A percentile compares a stretch with the other conserved stretches of the same genome.
Evolutionary conservation across 2,113 vertebrate genomes (phyloP).

Genomic region (Steatornis caripensis): DNA sequence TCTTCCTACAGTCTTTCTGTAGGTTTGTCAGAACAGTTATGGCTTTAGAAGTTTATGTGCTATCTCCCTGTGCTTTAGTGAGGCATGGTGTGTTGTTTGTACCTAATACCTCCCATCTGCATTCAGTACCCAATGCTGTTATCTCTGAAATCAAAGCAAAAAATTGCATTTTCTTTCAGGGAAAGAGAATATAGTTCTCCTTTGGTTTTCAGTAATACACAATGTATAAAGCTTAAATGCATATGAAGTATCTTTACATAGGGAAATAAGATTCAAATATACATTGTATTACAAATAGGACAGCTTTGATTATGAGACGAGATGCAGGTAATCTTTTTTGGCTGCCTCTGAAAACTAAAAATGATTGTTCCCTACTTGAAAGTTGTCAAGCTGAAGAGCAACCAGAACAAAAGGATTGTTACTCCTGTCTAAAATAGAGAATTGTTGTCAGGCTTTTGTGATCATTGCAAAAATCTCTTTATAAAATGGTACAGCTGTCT

Average conservation of each 20-base stretch:
- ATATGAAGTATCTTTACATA: not conserved
- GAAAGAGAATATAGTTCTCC: not conserved
- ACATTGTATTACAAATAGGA: not conserved
- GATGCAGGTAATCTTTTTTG: not conserved
- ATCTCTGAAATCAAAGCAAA: not conserved
- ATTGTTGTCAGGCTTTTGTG: not conserved
- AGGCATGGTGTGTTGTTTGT: not conserved
- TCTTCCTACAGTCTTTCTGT: not conserved
- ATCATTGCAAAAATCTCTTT: not conserved
- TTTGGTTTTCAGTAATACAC: not conserved
- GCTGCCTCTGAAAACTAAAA: not conserved
- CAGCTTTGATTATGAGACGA: constrained; percentile 25
- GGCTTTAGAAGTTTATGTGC: not conserved
- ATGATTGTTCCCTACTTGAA: not conserved
- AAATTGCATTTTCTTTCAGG: not conserved
- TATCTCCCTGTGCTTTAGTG: not conserved
- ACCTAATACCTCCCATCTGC: not conserved
- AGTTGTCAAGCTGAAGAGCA: not conserved
- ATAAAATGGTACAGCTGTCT: not conserved
- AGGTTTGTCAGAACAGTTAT: not conserved
- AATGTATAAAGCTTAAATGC: not conserved
- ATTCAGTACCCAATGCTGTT: not conserved
- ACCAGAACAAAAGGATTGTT: constrained; percentile 2
- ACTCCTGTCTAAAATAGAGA: not conserved
- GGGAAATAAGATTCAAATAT: not conserved